A percentile compares a stretch with the other conserved stretches of the same genome.
Conservation (phyloP, 2,888 invertebrate genomes). For the Clistopyga incitator region DNA sequence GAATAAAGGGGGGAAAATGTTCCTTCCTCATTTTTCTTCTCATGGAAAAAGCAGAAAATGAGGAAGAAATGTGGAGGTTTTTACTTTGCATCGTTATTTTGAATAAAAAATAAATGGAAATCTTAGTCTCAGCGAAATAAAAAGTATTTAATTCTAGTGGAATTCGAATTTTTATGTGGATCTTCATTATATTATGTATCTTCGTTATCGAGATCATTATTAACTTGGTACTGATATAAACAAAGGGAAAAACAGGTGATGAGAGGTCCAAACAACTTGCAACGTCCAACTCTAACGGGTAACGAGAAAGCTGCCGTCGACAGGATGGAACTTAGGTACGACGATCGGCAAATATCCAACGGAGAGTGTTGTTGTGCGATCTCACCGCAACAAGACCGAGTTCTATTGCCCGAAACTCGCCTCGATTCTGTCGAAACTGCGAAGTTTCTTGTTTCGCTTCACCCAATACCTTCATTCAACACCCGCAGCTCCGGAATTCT, state of each 20-base stretch:
- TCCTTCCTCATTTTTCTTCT: too few relatives aligned
- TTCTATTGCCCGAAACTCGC: conserved; percentile 18
- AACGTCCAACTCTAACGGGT: conserved; percentile 34
- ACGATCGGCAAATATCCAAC: conserved; percentile 23
- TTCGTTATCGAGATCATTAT: neutral
- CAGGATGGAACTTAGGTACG: conserved; percentile 30
- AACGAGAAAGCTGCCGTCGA: conserved; percentile 45
- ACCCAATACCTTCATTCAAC: conserved; percentile 15
- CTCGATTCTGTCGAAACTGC: conserved; percentile 27
- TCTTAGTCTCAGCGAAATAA: too few relatives aligned
- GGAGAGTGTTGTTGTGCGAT: conserved; percentile 37
- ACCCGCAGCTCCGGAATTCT: neutral
- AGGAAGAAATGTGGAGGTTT: too few relatives aligned
- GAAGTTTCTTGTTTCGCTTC: conserved; percentile 33
- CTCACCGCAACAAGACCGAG: conserved; percentile 40
- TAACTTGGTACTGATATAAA: neutral
- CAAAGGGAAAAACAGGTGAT: neutral
- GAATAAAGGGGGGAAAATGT: too few relatives aligned
- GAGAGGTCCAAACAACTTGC: neutral
- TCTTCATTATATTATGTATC: too few relatives aligned
- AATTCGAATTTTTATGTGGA: too few relatives aligned
- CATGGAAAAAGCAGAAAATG: too few relatives aligned
- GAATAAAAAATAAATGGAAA: too few relatives aligned
- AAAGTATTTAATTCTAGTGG: too few relatives aligned
- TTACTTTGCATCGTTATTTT: too few relatives aligned